These are phyloP conservation scores for Drosophila pandora DNA, from an alignment of 1,140 invertebrate species.

Conservation along the genomic window DNA sequence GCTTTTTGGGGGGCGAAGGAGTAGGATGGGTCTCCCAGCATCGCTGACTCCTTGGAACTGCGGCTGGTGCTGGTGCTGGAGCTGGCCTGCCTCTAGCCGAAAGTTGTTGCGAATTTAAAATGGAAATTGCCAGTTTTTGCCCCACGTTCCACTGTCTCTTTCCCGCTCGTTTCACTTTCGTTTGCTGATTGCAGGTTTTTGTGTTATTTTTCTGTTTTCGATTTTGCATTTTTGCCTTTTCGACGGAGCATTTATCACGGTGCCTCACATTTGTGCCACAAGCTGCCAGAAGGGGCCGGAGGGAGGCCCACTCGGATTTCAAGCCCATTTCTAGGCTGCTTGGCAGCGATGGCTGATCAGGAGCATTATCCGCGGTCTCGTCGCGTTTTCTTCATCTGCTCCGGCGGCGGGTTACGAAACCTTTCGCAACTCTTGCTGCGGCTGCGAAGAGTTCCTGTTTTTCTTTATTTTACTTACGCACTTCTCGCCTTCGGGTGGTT, in stretches of 20 bases:
- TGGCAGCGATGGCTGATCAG: constrained; percentile 10
- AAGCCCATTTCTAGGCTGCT: constrained; percentile 19
- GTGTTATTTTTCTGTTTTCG: constrained; percentile 21
- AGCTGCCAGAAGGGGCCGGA: constrained; percentile 31
- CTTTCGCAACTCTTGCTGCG: constrained; percentile 48
- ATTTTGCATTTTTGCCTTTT: constrained; percentile 10
- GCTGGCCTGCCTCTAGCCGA: constrained; percentile 72
- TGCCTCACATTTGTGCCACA: constrained; percentile 74
- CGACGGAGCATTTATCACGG: constrained; percentile 75
- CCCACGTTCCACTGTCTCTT: constrained; percentile 34
- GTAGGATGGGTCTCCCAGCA: background rate
- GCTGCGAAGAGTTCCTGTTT: constrained; percentile 68
- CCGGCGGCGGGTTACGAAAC: constrained; percentile 65
- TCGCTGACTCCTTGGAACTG: constrained; percentile 5
- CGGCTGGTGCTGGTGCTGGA: no score
- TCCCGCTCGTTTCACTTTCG: constrained; percentile 78
- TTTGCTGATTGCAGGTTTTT: constrained; percentile 80
- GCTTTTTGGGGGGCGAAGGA: no score
- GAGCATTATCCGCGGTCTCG: constrained; percentile 10
- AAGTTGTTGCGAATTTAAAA: constrained; percentile 81
- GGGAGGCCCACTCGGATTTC: constrained; percentile 6
- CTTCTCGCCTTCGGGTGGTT: constrained; percentile 39
- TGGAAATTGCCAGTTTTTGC: constrained; percentile 81
- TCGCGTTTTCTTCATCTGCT: constrained; percentile 40
- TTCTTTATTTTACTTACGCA: constrained; percentile 69